phyloP scores from a whole-genome alignment of 2,113 vertebrate species.

The Pteruthius melanotis region DNA sequence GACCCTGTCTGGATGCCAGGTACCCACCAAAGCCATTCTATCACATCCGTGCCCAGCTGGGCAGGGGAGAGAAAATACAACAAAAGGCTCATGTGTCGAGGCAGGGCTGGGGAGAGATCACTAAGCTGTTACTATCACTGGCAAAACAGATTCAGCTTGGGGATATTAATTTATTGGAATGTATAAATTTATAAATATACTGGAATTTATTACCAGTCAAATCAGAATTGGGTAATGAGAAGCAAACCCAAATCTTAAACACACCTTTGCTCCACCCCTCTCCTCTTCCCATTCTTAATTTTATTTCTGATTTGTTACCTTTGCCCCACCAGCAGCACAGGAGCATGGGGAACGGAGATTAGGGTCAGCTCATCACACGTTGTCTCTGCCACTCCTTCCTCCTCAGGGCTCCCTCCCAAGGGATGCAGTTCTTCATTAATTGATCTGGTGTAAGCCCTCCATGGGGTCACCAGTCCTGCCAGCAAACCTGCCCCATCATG shows the following conservation, averaged over 20 bases:
- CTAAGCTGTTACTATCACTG: neutral
- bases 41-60: neutral
- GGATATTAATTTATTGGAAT: neutral
- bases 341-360: neutral
- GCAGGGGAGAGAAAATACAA: neutral
- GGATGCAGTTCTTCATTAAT: neutral
- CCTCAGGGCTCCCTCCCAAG: neutral
- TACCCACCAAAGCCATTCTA: neutral
- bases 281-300: neutral
- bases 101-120: neutral
- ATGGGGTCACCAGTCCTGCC: neutral
- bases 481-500: neutral
- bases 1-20: neutral
- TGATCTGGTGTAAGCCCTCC: neutral
- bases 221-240: neutral
- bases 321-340: neutral
- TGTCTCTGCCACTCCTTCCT: neutral
- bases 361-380: fast-evolving
- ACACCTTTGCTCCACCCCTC: neutral
- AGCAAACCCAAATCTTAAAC: neutral
- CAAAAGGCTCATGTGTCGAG: fast-evolving
- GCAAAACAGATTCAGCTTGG: fast-evolving
- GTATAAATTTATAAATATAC: too few relatives aligned
- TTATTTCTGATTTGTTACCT: neutral
- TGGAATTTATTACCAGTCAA: neutral